These are phyloP conservation scores for Patella pellucida DNA, from an alignment of 2,888 invertebrate species.

Conservation along the genomic window DNA sequence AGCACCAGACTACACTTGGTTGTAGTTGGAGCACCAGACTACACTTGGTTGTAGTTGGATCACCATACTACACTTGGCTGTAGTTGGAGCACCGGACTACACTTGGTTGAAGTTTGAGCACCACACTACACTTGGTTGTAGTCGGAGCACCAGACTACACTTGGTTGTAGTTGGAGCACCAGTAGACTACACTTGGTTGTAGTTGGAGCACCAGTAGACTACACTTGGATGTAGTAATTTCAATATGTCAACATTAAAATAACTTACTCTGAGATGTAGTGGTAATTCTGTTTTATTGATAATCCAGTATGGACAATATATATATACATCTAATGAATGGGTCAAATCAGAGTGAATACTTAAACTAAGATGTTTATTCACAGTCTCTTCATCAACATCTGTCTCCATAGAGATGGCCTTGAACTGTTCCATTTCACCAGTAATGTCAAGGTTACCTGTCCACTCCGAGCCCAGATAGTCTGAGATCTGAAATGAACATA, in stretches of 20 bases:
- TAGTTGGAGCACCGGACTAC: no score
- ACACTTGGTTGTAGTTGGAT: no score
- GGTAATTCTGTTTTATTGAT: conserved; percentile 69
- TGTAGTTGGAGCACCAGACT: no score
- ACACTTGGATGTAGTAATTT: no score
- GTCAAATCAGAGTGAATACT: conserved; percentile 79
- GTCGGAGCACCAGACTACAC: no score
- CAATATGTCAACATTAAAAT: not conserved
- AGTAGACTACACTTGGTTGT: no score
- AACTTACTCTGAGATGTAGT: conserved; percentile 79
- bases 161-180: no score
- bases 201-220: no score
- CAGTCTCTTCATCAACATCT: conserved; percentile 77
- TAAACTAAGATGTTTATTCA: conserved; percentile 79
- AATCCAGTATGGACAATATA: conserved; percentile 73
- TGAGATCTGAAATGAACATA: conserved; percentile 70
- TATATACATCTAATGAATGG: conserved; percentile 76
- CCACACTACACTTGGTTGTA: no score
- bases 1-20: no score
- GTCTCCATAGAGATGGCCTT: conserved; percentile 77
- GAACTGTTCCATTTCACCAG: conserved; percentile 77
- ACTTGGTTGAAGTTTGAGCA: no score
- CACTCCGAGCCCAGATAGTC: conserved; percentile 81
- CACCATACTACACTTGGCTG: no score
- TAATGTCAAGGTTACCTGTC: conserved; percentile 80